Conservation (phyloP, 2,888 invertebrate species). For the Elmis aenea region DNA sequence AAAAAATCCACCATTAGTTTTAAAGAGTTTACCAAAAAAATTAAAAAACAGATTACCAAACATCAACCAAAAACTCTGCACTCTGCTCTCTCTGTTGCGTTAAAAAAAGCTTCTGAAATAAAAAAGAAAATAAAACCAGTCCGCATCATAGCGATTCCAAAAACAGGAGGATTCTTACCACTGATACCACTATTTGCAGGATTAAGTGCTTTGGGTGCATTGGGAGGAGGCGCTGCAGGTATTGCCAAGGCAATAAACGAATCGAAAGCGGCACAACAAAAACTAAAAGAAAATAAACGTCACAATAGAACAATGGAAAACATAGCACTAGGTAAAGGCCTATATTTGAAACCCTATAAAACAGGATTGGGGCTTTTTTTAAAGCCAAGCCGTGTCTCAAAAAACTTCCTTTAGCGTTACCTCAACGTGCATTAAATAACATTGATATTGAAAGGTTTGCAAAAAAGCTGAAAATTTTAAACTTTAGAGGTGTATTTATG, state of each 20-base stretch:
- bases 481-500: constrained; percentile 6
- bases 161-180: constrained; percentile 33
- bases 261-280: constrained; percentile 32
- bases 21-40: too few species aligned
- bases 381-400: constrained; percentile 10
- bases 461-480: constrained; percentile 3
- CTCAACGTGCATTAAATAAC: constrained; percentile 22
- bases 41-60: too few species aligned
- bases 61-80: too few species aligned
- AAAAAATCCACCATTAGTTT: too few species aligned
- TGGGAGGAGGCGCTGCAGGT: constrained; percentile 38
- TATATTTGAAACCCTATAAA: constrained; percentile 26
- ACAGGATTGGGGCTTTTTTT: constrained; percentile 24
- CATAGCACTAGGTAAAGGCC: constrained; percentile 31
- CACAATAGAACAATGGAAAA: constrained; percentile 41
- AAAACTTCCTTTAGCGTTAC: constrained; percentile 21
- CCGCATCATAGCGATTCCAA: constrained; percentile 32
- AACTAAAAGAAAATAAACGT: constrained; percentile 31
- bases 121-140: too few species aligned
- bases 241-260: too few species aligned
- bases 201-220: constrained; percentile 33
- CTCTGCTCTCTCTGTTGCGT: too few species aligned
- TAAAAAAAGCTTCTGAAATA: too few species aligned
- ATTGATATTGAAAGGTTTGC: background rate
- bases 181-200: constrained; percentile 38